Evolutionary conservation across 2,113 vertebrate species (phyloP).

Genomic region (Chaetorhynchus papuensis): DNA sequence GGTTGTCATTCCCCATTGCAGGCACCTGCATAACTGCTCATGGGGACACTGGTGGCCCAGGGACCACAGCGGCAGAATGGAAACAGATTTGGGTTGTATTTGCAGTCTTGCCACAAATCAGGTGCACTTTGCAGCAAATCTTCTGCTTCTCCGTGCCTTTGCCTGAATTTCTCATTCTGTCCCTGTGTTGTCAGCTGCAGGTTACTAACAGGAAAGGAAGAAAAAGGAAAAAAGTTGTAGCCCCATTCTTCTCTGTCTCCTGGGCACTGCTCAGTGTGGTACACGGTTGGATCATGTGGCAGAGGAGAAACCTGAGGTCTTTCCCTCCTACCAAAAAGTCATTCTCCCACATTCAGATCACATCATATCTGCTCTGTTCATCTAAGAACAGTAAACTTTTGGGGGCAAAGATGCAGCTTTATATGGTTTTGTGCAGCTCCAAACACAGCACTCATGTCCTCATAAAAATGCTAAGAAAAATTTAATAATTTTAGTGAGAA

Average conservation of each 20-base stretch:
- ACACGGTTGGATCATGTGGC: fast-evolving
- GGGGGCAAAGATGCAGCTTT: background rate
- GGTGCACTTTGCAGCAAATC: background rate
- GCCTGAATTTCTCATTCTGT: background rate
- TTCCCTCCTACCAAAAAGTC: background rate
- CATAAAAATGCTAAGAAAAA: background rate
- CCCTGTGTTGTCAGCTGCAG: background rate
- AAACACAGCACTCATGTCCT: background rate
- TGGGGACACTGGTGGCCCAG: fast-evolving
- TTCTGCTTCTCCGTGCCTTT: background rate
- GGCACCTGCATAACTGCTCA: background rate
- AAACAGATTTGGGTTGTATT: background rate
- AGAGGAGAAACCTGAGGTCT: background rate
- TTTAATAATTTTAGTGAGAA: background rate
- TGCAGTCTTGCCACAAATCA: background rate
- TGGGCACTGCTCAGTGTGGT: background rate
- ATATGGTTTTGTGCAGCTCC: background rate
- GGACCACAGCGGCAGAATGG: background rate
- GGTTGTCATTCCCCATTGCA: background rate
- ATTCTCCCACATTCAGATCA: background rate
- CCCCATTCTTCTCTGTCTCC: background rate
- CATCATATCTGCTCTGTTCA: background rate
- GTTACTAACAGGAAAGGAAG: background rate
- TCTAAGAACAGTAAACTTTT: background rate
- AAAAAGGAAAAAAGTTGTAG: background rate